A percentile compares a stretch with the other conserved stretches of the same genome.
These are phyloP conservation scores for Pelvicachromis taeniatus DNA, from an alignment of 2,113 vertebrate genomes.

Conservation along the genomic window DNA sequence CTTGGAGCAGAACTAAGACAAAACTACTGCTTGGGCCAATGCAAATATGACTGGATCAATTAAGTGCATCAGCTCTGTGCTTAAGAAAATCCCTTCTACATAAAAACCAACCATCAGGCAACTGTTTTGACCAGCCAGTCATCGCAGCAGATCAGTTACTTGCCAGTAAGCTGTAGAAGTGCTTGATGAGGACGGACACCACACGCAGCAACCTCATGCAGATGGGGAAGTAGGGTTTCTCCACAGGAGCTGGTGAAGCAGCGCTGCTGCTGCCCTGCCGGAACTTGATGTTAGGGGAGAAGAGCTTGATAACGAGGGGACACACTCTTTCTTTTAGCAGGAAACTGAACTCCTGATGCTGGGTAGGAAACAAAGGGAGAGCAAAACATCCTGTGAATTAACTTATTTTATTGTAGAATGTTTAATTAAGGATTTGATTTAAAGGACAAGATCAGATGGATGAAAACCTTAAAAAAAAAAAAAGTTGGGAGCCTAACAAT, in stretches of 20 bases:
- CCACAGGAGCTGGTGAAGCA: constrained; percentile 89
- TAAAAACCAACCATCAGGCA: not conserved
- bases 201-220: constrained; percentile 97
- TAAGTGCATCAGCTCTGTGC: not conserved
- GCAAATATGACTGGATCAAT: constrained; percentile 38
- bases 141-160: constrained; percentile 13
- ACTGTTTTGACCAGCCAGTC: not conserved
- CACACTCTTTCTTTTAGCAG: constrained; percentile 97
- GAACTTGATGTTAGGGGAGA: constrained; percentile 99
- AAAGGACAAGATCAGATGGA: not conserved
- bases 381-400: not conserved
- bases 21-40: constrained; percentile 8
- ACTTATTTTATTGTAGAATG: not conserved
- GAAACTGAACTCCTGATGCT: constrained; percentile 99
- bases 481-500: not conserved
- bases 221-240: constrained; percentile 98
- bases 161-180: constrained; percentile 96
- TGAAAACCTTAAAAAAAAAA: not conserved
- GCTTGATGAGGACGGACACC: constrained; percentile 97
- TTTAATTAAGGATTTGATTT: not conserved
- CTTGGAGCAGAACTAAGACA: constrained; percentile 28
- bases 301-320: constrained; percentile 98
- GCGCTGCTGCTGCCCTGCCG: constrained; percentile 87
- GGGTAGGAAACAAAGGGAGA: constrained; percentile 15
- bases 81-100: not conserved